These are phyloP conservation scores for Carapus acus DNA, from an alignment of 2,797 vertebrate species.

Conservation along the genomic window DNA sequence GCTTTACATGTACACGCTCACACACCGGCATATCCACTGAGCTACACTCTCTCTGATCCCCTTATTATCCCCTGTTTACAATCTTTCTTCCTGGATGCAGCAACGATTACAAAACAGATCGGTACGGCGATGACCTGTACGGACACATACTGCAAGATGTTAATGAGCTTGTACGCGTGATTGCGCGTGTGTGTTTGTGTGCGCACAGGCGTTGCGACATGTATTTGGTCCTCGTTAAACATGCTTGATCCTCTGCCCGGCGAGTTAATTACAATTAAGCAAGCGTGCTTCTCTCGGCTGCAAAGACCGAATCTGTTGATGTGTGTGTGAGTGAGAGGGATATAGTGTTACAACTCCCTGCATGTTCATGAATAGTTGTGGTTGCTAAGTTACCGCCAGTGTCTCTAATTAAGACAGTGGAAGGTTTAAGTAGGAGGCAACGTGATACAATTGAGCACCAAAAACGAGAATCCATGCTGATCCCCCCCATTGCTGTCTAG, in stretches of 20 bases:
- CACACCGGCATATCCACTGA: background rate
- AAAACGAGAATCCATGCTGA: no score
- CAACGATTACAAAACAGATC: constrained; percentile 5
- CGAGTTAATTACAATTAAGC: constrained; percentile 6
- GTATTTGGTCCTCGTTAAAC: background rate
- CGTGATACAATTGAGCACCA: no score
- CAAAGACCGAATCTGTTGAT: background rate
- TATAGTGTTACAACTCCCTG: constrained; percentile 7
- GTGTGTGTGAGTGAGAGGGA: background rate
- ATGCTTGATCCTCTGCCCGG: constrained; percentile 1
- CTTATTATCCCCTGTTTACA: constrained; percentile 6
- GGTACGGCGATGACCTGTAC: background rate
- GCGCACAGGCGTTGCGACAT: no score
- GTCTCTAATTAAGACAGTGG: constrained; percentile 19
- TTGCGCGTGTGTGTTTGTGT: no score
- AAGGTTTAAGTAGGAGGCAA: background rate
- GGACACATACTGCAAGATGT: background rate
- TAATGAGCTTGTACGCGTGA: no score
- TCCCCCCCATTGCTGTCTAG: no score
- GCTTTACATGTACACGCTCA: background rate
- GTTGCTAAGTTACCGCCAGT: constrained; percentile 29
- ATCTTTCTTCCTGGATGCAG: constrained; percentile 5
- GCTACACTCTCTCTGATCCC: background rate
- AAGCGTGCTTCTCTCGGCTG: background rate
- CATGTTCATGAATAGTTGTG: constrained; percentile 18